Evolutionary conservation across 2,888 invertebrate genomes (phyloP).

Genomic region (Orthosia incerta): DNA sequence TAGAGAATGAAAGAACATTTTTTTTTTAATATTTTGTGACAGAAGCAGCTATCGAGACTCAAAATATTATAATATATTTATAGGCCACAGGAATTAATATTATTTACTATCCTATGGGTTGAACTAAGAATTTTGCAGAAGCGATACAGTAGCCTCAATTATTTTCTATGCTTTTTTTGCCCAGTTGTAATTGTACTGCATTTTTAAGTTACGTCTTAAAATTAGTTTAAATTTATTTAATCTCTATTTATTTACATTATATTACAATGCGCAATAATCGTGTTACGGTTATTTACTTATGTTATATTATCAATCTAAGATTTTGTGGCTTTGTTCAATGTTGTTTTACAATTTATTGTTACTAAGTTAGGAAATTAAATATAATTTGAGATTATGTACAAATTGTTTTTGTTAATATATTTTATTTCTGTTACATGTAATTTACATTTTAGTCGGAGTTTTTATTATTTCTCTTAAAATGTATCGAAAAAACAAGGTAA

Average conservation of each 20-base stretch:
- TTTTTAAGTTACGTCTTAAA: conserved; percentile 31
- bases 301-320: conserved; percentile 27
- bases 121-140: background rate
- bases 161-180: conserved; percentile 23
- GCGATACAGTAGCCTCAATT: background rate
- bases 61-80: background rate
- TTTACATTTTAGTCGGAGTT: conserved; percentile 34
- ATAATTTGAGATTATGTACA: conserved; percentile 60
- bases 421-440: conserved; percentile 64
- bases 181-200: conserved; percentile 39
- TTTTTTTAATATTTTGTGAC: background rate
- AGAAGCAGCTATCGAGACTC: no score
- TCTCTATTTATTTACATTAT: conserved; percentile 33
- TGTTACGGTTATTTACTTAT: conserved; percentile 37
- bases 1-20: background rate
- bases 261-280: conserved; percentile 27
- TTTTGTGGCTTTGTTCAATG: conserved; percentile 46
- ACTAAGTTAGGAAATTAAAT: conserved; percentile 46
- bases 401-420: conserved; percentile 67
- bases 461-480: conserved; percentile 49
- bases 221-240: conserved; percentile 7
- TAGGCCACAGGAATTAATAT: background rate
- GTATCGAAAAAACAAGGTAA: conserved; percentile 23
- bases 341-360: conserved; percentile 55
- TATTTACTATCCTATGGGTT: background rate